Conservation (phyloP, 1,140 invertebrate genomes). For the Saxidomus purpurata region DNA sequence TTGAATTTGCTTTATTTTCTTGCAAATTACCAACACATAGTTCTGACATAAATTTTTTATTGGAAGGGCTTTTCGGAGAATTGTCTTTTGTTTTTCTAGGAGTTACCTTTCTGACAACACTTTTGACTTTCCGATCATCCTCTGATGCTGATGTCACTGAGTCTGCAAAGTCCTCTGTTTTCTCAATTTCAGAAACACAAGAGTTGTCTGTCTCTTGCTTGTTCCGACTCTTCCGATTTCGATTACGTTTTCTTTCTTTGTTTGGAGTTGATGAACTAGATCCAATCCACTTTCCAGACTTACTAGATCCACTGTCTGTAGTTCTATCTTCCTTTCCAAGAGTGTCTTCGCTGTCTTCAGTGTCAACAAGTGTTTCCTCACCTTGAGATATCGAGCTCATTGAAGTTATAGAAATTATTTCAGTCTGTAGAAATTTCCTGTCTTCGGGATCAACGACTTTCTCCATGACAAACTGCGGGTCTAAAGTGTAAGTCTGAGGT, state of each 20-base stretch:
- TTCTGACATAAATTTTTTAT: neutral
- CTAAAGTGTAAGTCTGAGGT: slow-evolving; percentile 33
- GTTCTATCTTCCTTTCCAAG: neutral
- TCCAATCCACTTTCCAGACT: neutral
- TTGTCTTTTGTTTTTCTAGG: slow-evolving; percentile 29
- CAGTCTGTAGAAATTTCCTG: slow-evolving; percentile 33
- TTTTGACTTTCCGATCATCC: slow-evolving; percentile 29
- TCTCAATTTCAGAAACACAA: neutral
- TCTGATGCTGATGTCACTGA: neutral
- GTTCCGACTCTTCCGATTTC: neutral
- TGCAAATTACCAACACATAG: too few species aligned
- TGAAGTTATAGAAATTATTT: slow-evolving; percentile 54
- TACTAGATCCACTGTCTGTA: neutral
- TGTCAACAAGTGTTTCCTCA: neutral
- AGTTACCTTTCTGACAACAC: slow-evolving; percentile 50
- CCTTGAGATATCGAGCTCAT: neutral
- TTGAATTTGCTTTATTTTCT: too few species aligned
- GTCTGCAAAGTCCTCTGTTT: neutral
- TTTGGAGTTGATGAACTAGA: slow-evolving; percentile 24
- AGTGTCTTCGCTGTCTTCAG: neutral
- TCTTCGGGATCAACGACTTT: slow-evolving; percentile 10
- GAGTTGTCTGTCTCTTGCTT: neutral
- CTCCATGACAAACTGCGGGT: slow-evolving; percentile 2
- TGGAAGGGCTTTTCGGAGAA: neutral
- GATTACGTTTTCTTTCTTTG: neutral